Conservation (phyloP, 2,888 invertebrate species). For the Athalia circularis region DNA sequence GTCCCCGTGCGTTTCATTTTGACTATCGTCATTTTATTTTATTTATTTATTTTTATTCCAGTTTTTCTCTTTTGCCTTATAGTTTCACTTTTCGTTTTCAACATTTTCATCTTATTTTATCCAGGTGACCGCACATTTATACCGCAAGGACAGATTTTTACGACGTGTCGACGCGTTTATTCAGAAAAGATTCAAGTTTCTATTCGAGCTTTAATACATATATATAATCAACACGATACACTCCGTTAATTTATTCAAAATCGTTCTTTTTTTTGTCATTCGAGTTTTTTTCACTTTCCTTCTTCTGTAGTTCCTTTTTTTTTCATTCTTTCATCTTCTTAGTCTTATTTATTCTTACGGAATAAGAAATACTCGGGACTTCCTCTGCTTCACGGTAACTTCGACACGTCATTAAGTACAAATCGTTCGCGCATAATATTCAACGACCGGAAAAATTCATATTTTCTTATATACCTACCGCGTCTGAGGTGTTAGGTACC, state of each 20-base stretch:
- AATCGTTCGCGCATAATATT: slow-evolving; percentile 29
- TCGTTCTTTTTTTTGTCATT: background rate
- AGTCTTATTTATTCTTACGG: slow-evolving; percentile 23
- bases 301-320: background rate
- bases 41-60: slow-evolving; percentile 45
- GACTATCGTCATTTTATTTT: background rate
- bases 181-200: slow-evolving; percentile 28
- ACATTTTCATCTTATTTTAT: slow-evolving; percentile 35
- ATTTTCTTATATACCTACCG: slow-evolving; percentile 31
- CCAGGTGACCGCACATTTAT: background rate
- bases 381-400: slow-evolving; percentile 11
- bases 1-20: background rate
- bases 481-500: slow-evolving; percentile 33
- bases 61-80: slow-evolving; percentile 40
- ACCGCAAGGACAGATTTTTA: slow-evolving; percentile 15
- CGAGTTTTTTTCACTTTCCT: background rate
- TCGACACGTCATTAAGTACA: slow-evolving; percentile 39
- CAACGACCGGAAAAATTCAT: slow-evolving; percentile 37
- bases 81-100: slow-evolving; percentile 46
- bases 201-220: slow-evolving; percentile 25
- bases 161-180: slow-evolving; percentile 43
- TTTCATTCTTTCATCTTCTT: background rate
- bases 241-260: slow-evolving; percentile 32
- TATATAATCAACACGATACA: slow-evolving; percentile 10
- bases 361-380: slow-evolving; percentile 20